Evolutionary conservation across 2,113 vertebrate genomes (phyloP).

Genomic region (Dromiciops gliroides): DNA sequence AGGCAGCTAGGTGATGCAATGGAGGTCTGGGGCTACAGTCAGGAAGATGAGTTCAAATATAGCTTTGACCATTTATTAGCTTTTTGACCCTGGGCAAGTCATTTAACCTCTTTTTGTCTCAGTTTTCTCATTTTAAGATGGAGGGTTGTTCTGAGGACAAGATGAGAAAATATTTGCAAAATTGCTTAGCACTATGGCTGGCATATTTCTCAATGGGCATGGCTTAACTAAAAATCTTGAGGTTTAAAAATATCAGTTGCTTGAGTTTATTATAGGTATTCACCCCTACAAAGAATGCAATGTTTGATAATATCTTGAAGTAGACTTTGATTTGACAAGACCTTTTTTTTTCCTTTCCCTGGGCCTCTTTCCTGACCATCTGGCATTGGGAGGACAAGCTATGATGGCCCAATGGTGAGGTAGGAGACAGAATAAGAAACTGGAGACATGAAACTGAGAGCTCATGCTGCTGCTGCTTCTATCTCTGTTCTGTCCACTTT

Average conservation of each 20-base stretch:
- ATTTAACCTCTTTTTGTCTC: neutral
- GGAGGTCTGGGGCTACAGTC: no score
- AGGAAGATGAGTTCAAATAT: neutral
- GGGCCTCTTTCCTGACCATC: neutral
- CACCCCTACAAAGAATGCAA: neutral
- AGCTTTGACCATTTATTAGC: neutral
- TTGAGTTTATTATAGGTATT: neutral
- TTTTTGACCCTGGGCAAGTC: neutral
- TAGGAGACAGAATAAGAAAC: neutral
- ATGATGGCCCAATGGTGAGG: neutral
- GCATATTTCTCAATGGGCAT: neutral
- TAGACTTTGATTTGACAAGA: neutral
- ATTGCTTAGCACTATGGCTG: neutral
- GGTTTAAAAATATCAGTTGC: neutral
- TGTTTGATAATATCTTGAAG: neutral
- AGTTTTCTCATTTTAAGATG: neutral
- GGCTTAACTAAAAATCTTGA: neutral
- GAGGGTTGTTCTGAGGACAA: neutral
- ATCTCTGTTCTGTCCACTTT: neutral
- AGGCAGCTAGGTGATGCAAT: neutral
- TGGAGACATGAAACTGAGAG: neutral
- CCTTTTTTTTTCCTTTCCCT: neutral
- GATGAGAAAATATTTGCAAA: neutral
- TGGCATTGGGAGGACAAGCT: neutral
- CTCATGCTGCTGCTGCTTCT: neutral